Base-by-base conservation (phyloP, 1,140 invertebrate genomes). In the Coboldia fuscipes region DNA sequence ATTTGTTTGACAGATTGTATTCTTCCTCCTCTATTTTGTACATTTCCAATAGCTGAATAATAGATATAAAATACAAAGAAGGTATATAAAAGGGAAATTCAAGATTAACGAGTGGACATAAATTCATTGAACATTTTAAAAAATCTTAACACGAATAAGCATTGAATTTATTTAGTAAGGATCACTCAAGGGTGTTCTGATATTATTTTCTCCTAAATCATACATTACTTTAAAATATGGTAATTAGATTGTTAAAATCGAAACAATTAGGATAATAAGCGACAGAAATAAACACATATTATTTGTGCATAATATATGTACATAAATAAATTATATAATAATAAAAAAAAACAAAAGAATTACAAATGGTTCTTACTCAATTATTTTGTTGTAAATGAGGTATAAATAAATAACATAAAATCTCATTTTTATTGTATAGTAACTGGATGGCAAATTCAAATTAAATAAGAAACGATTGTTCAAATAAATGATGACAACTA, bases 21-120 rank as follows among this genome's bases (percentile, higher is more conserved):
- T 90, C 84, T 41, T 84, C 71, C 56, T 93, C 86, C 58, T 86
- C 84, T 61, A 88, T 85, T 60, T 89, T 86, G 65, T 89, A 89
- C 67, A 90, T 78, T 56, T 94, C 86, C 56, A 93, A 72, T 44
- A 88, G 71, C 83, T 92, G 65, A 30, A 69, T 71, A 47, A 50
- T 38, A 41, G 18, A 40, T 41, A 37, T 19, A 8, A 24, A 34
- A 26, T 18, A 18, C 23, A 19, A 18, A 12, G 14, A 7, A 33
- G 6, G 8, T 5, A 33, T 19, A 6, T 20, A 18, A 18, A 33
- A 20, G 37, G 32, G n/a, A 15, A 3, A 30, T 21, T 18, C 15
- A 23, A 33, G n/a, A 23, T 30, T 22, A 24, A 37, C 9, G 32
- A 34, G 4, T 26, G 8, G 6, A 33, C 8, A 10, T 34, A 5